Base-by-base conservation (phyloP, 1,140 invertebrate species). In the Nasonia longicornis region DNA sequence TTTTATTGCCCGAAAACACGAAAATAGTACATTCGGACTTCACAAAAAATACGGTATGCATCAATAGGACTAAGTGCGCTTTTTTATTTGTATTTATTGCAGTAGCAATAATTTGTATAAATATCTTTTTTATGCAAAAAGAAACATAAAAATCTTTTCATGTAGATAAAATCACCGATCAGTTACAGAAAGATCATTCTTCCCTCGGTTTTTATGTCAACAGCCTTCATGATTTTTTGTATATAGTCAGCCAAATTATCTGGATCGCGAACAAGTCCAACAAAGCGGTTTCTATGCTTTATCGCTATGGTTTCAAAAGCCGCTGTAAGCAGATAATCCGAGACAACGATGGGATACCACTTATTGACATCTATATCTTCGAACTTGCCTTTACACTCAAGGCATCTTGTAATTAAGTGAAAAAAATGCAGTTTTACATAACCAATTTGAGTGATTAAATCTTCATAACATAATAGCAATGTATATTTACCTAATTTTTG, bases 261-360 rank as follows among this genome's bases (percentile, higher is more conserved):
- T 11, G 83, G 77, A n/a, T 89, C 88, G 1, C 72, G 26, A 2
- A 66, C 45, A 14, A 88, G 87, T 8, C 83, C 80, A 71, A 7
- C 48, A n/a, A 82, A 20, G 26, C 85, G 85, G 80, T 87, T 88
- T 7, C 85, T 80, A 66, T 84, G 82, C 20, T 84, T 82, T 8
- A 83, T 82, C 8, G 77, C 67, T 45, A 89, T 86, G 31, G 83
- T 70, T 1, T 63, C 10, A 83, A 89, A 92, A 10, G 93, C 95
- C 14, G 94, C 95, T 6, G 90, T 87, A 1, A 93, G 91, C 7
- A 96, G 87, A 85, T 94, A 96, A 42, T 42, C 38, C 76, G 91
- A 92, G 42, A 94, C 90, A 4, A 93, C 89, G 2, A 96, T 87
- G 20, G 91, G 91, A 87, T 96, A 96, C 58, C 91, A 90, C 82